Evolutionary conservation across 2,888 invertebrate genomes (phyloP), one percentile per base, ranked within the genome.

Genomic region (Aleiodes leptofemur): DNA sequence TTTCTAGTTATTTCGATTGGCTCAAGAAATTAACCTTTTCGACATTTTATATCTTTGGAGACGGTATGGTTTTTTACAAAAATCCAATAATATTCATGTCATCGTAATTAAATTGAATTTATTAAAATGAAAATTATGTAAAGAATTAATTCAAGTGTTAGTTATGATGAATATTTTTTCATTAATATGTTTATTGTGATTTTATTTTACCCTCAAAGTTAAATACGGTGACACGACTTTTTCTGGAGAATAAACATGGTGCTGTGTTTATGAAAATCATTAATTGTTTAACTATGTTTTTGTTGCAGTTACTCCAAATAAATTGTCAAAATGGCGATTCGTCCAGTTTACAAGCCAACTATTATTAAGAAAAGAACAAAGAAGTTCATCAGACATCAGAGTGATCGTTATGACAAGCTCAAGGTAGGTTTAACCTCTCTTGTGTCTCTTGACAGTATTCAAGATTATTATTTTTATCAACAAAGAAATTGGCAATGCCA

Each of bases 361-460:
- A 97, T 98, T 90, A 94, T 98, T 83, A 98, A 99, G 92, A 99
- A 99, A 93, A 94, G 98, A 91, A 96, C 97, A 85, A 98, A 98
- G 93, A 97, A 96, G 91, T 99, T 99, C 91, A 98, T 96, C 87
- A 95, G 99, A 82, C 99, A 99, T 91, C 99, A 99, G 91, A 97
- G 97, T 88, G 99, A 99, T 91, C 94, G 99, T 90, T 99, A 98
- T 95, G 95, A 94, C 83, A 98, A 98, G 91, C 92, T 98, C 83
- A 97, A 96, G 94, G 96, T 96, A 90, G 89, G 90, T 89, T 55
- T 73, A 82, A 81, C 78, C 80, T 80, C 80, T 68, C 73, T 64
- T 68, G 59, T 71, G 72, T 29, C 4, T 29, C 4, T 74, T 77
- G 3, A 56, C 43, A 34, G 43, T 70, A 29, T 14, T 43, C 6